phyloP scores from a whole-genome alignment of 2,113 vertebrate species.

The Crotophaga sulcirostris region DNA sequence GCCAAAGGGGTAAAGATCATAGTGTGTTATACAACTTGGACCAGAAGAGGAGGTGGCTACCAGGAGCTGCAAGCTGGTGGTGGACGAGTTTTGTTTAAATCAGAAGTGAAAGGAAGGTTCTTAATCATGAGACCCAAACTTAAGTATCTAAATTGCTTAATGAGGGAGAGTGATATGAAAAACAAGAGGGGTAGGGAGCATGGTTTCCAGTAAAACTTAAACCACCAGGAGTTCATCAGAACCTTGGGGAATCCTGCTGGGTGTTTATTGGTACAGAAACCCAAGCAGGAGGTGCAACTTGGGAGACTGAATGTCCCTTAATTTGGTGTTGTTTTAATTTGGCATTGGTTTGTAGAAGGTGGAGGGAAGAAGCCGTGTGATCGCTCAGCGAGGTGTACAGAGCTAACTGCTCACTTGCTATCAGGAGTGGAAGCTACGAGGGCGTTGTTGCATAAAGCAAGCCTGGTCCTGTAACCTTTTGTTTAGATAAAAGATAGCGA shows the following conservation, averaged over 20 bases:
- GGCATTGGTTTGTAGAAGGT: background rate
- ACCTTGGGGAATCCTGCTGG: background rate
- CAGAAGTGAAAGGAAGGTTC: too few relatives aligned
- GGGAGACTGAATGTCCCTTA: too few relatives aligned
- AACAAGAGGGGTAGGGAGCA: background rate
- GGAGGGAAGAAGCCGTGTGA: background rate
- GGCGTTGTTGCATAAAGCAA: conserved; percentile 12
- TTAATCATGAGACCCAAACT: background rate
- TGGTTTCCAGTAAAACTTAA: conserved; percentile 8
- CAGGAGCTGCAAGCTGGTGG: background rate
- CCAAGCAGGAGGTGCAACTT: background rate
- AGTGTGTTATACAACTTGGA: background rate
- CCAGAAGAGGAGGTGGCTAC: background rate
- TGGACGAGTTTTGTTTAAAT: background rate
- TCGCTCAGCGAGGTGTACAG: accelerated
- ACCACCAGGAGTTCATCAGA: background rate
- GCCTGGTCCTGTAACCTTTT: conserved; percentile 18
- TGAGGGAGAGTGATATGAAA: background rate
- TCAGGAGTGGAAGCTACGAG: background rate
- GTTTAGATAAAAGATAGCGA: conserved; percentile 29
- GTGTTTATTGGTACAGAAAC: background rate
- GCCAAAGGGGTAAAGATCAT: background rate
- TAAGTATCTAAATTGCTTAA: background rate
- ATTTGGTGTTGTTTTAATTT: background rate
- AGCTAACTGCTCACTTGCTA: background rate